These are phyloP conservation scores for Paralinhomoeus sp. DNA, from an alignment of 2,888 invertebrate species.

Conservation along the genomic window DNA sequence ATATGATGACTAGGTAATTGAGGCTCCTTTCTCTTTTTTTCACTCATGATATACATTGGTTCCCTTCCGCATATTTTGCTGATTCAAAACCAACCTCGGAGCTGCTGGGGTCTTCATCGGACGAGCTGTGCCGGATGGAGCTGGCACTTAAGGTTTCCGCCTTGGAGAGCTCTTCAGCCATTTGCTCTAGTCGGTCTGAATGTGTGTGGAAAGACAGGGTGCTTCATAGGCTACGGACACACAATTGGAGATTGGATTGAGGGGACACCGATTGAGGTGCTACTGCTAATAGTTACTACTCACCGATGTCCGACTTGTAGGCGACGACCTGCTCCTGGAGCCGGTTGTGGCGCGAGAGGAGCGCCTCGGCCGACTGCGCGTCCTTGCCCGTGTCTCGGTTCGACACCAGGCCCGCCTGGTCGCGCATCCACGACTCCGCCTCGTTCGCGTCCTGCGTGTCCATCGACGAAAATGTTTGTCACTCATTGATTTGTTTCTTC, in stretches of 20 bases:
- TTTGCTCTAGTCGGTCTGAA: slow-evolving; percentile 19
- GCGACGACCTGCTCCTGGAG: slow-evolving; percentile 28
- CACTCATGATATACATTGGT: no score
- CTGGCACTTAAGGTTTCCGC: slow-evolving; percentile 10
- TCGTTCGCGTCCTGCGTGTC: slow-evolving; percentile 64
- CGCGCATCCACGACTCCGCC: slow-evolving; percentile 86
- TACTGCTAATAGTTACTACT: neutral
- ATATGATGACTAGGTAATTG: no score
- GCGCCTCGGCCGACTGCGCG: slow-evolving; percentile 15
- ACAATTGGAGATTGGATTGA: no score
- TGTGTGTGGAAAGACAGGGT: no score
- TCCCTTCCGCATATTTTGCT: no score
- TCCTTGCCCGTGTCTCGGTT: slow-evolving; percentile 63
- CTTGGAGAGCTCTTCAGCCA: slow-evolving; percentile 22
- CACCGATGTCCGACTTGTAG: no score
- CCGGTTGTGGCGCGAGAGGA: slow-evolving; percentile 41
- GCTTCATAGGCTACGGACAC: no score
- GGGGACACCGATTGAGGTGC: no score
- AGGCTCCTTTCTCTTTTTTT: no score
- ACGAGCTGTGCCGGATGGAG: neutral
- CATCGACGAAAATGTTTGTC: no score
- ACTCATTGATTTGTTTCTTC: no score
- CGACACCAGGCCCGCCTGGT: slow-evolving; percentile 68
- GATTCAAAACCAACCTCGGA: no score
- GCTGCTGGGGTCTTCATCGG: slow-evolving; percentile 1